Evolutionary conservation across 2,113 vertebrate species (phyloP), one percentile per base, ranked within the genome.

Genomic region (Gobio gobio): DNA sequence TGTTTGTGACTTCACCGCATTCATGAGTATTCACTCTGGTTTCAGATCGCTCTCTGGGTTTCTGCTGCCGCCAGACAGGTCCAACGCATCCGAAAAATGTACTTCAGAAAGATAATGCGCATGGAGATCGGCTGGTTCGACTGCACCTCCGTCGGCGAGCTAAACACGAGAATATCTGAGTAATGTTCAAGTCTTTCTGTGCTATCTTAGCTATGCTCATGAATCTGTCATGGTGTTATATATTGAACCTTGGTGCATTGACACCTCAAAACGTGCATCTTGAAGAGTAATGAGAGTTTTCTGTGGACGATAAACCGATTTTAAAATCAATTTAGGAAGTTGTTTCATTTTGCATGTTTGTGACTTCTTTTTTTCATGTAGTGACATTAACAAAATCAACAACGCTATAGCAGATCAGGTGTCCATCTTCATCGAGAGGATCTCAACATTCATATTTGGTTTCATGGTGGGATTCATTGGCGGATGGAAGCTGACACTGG

Each of bases 41-140:
- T 86, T 6, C 82, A 95, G 94, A 94, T 95, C 77, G 16, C 78
- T 33, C 86, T 95, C 49, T 95, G 95, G 94, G 93, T 95, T 78
- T 51, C 90, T 7, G 88, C 92, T 0, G 94, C 93, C 24, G 92
- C 94, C 20, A 91, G 90, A 26, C 95, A 95, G 85, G 90, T 90
- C 66, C 92, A 91, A 79, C 89, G 56, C 89, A 94, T 95, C 49
- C 87, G 94, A 70, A 92, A 93, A 86, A 90, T 61, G 0, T 95
- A 94, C 88, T 95, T 95, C 83, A 91, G 90, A 36, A 95, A 94
- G 83, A 92, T 95, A 16, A 95, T 95, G 94, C 86, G 82, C 81
- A 95, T 95, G 95, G 94, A 95, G 86, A 95, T 95, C 0, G 94
- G 94, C 72, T 95, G 94, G 94, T 95, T 95, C 87, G 95, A 95